Percentiles rank a stretch among this genome's conserved stretches.
Conservation (phyloP, 2,113 vertebrate species). For the Phoenicopterus ruber region DNA sequence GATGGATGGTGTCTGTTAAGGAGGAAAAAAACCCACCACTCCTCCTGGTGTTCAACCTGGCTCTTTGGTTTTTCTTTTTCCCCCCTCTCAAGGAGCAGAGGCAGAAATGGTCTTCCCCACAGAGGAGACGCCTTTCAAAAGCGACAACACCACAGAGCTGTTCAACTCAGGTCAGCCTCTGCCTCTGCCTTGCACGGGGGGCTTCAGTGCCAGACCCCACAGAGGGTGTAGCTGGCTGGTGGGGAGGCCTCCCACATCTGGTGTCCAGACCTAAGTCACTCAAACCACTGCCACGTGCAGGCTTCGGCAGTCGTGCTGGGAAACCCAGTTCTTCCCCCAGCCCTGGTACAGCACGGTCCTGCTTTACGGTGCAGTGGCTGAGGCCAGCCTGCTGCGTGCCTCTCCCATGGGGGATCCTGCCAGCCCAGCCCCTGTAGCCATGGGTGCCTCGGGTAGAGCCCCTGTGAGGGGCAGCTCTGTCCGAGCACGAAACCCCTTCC, state of each 20-base stretch:
- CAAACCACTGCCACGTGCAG: background rate
- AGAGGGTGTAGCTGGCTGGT: background rate
- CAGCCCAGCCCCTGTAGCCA: background rate
- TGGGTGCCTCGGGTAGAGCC: background rate
- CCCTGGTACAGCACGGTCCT: background rate
- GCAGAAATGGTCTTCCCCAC: constrained; percentile 32
- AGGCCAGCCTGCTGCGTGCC: background rate
- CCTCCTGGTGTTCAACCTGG: background rate
- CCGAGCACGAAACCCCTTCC: background rate
- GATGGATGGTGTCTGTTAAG: background rate
- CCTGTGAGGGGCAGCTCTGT: background rate
- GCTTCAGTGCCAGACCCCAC: background rate
- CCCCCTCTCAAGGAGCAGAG: constrained; percentile 50
- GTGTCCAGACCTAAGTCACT: background rate
- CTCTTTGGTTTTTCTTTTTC: background rate
- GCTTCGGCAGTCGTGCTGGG: background rate
- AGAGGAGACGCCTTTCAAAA: constrained; percentile 74
- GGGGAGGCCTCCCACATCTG: background rate
- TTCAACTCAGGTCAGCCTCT: constrained; percentile 81
- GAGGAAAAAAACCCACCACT: background rate
- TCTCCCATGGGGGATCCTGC: background rate
- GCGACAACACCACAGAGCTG: constrained; percentile 79
- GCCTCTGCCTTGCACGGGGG: background rate
- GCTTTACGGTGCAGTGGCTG: background rate
- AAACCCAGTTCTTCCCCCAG: background rate